phyloP scores from a whole-genome alignment of 2,113 vertebrate genomes.

The Colistium nudipinnis region DNA sequence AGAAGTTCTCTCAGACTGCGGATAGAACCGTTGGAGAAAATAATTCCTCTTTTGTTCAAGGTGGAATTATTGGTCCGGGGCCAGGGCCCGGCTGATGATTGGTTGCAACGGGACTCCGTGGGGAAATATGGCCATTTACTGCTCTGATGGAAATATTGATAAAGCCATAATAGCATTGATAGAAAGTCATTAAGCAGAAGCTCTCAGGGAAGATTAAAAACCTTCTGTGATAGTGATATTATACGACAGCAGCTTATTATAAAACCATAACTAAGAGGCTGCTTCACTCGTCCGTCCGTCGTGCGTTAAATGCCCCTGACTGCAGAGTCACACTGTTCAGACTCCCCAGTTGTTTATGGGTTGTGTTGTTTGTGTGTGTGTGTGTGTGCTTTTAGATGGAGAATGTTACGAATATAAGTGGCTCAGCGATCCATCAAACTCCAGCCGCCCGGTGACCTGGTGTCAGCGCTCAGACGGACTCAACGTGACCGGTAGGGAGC shows the following conservation, averaged over 20 bases:
- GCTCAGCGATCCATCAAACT: conserved; percentile 86
- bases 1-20: conserved; percentile 19
- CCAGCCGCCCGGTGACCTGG: conserved; percentile 85
- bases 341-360: conserved; percentile 13
- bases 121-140: conserved; percentile 68
- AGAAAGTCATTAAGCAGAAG: conserved; percentile 70
- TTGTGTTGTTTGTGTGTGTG: conserved; percentile 23
- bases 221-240: conserved; percentile 40
- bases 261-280: conserved; percentile 50
- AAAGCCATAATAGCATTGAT: conserved; percentile 70
- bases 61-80: conserved; percentile 59
- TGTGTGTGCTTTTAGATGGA: conserved; percentile 82
- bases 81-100: conserved; percentile 49
- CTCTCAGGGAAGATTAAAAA: conserved; percentile 68
- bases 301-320: conserved; percentile 27
- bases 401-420: conserved; percentile 95
- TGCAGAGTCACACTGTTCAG: not conserved
- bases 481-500: conserved; percentile 90
- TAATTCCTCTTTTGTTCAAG: conserved; percentile 64
- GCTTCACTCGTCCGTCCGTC: conserved; percentile 58
- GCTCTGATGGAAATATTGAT: conserved; percentile 73
- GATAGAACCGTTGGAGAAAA: conserved; percentile 10
- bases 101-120: conserved; percentile 52
- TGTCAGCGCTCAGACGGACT: conserved; percentile 96
- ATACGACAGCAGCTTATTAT: conserved; percentile 56